Conservation (phyloP, 2,888 invertebrate species). For the Cactoblastis cactorum region DNA sequence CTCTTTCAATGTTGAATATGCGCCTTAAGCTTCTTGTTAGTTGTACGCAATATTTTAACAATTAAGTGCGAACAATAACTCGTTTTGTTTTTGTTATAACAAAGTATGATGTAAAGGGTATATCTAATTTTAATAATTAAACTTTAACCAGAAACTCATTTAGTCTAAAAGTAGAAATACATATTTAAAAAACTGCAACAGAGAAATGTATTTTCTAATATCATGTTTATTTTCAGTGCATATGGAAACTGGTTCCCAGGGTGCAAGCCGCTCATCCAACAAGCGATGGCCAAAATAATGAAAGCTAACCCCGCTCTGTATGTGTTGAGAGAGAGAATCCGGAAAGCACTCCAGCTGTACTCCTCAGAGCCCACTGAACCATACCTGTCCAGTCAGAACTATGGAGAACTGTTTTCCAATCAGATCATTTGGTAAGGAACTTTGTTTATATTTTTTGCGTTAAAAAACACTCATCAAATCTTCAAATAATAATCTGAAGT, state of each 20-base stretch:
- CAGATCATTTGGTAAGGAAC: slow-evolving; percentile 96
- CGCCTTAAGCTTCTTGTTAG: too few relatives aligned
- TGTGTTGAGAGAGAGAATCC: slow-evolving; percentile 96
- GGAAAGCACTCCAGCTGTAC: slow-evolving; percentile 98
- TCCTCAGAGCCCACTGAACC: slow-evolving; percentile 99
- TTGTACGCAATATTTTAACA: too few relatives aligned
- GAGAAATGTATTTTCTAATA: too few relatives aligned
- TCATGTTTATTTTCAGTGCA: slow-evolving; percentile 80
- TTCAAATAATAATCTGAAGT: too few relatives aligned
- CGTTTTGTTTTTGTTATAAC: too few relatives aligned
- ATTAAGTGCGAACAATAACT: too few relatives aligned
- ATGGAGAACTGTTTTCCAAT: slow-evolving; percentile 99
- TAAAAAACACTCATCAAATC: too few relatives aligned
- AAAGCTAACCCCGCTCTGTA: slow-evolving; percentile 99
- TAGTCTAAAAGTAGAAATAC: too few relatives aligned
- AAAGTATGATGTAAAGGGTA: too few relatives aligned
- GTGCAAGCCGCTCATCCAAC: slow-evolving; percentile 98
- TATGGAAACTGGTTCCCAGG: slow-evolving; percentile 99
- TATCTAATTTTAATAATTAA: too few relatives aligned
- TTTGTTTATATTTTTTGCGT: not conserved
- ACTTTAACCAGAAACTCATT: too few relatives aligned
- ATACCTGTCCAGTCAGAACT: slow-evolving; percentile 99
- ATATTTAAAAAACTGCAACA: not conserved
- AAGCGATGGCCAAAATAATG: slow-evolving; percentile 99
- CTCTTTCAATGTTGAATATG: too few relatives aligned